Percentiles rank a stretch among this genome's conserved stretches.
phyloP scores from a whole-genome alignment of 2,797 vertebrate species.

The Characodon lateralis region DNA sequence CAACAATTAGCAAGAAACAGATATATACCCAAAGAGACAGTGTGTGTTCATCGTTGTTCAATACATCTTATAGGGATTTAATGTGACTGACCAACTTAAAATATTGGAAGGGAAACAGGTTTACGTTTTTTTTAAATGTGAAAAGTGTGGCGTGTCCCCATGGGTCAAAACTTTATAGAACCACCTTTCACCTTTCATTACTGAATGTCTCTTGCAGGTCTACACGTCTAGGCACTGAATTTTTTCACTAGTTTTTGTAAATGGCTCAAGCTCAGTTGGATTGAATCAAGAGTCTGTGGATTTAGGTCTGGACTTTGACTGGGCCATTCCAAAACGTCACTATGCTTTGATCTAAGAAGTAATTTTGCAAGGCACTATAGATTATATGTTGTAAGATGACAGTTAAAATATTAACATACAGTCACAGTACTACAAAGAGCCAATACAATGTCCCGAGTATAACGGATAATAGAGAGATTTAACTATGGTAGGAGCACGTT shows the following conservation, averaged over 20 bases:
- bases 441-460: background rate
- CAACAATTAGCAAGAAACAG: slow-evolving; percentile 25
- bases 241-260: too few species aligned
- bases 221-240: too few species aligned
- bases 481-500: background rate
- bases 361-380: background rate
- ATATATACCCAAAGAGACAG: background rate
- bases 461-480: background rate
- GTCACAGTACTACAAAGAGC: background rate
- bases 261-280: too few species aligned
- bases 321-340: background rate
- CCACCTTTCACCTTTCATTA: too few species aligned
- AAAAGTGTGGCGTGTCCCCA: too few species aligned
- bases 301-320: background rate
- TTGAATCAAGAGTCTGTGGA: background rate
- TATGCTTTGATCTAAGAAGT: background rate
- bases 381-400: background rate
- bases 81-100: background rate
- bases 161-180: too few species aligned
- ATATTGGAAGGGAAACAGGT: background rate
- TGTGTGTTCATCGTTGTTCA: background rate
- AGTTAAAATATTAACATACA: background rate
- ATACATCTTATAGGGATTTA: background rate
- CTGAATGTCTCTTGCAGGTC: too few species aligned
- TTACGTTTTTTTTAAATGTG: background rate